Evolutionary conservation across 2,888 invertebrate species (phyloP).

Genomic region (Furcula furcula): DNA sequence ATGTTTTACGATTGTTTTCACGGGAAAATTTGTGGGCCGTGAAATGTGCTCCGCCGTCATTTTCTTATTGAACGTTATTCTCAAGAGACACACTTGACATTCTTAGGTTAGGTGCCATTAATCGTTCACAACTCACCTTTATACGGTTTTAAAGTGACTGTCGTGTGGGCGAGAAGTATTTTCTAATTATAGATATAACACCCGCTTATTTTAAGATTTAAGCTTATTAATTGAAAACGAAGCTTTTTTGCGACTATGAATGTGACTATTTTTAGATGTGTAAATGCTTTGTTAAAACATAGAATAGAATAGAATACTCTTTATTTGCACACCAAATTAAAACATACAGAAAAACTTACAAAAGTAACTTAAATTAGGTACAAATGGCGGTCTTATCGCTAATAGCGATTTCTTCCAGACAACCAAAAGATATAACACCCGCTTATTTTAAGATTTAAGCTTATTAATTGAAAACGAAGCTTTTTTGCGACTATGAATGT

Average conservation of each 20-base stretch:
- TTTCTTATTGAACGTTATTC: constrained; percentile 61
- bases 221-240: too few relatives aligned
- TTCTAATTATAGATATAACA: not conserved
- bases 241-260: too few relatives aligned
- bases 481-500: too few relatives aligned
- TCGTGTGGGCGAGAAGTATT: not conserved
- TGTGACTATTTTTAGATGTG: too few relatives aligned
- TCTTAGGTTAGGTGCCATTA: constrained; percentile 48
- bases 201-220: not conserved
- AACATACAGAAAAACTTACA: too few relatives aligned
- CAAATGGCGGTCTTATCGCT: too few relatives aligned
- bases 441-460: not conserved
- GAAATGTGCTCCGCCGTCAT: constrained; percentile 68
- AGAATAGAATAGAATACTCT: too few relatives aligned
- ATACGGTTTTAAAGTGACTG: not conserved
- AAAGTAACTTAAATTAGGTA: too few relatives aligned
- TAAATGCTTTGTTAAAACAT: too few relatives aligned
- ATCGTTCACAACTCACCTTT: constrained; percentile 28
- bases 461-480: too few relatives aligned
- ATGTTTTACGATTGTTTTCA: constrained; percentile 79
- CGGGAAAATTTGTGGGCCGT: constrained; percentile 77
- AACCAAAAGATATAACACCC: not conserved
- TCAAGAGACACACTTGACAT: constrained; percentile 54
- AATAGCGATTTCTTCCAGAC: too few relatives aligned
- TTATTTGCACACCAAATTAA: too few relatives aligned